Conservation (phyloP, 2,113 vertebrate species). For the Gopherus evgoodei region DNA sequence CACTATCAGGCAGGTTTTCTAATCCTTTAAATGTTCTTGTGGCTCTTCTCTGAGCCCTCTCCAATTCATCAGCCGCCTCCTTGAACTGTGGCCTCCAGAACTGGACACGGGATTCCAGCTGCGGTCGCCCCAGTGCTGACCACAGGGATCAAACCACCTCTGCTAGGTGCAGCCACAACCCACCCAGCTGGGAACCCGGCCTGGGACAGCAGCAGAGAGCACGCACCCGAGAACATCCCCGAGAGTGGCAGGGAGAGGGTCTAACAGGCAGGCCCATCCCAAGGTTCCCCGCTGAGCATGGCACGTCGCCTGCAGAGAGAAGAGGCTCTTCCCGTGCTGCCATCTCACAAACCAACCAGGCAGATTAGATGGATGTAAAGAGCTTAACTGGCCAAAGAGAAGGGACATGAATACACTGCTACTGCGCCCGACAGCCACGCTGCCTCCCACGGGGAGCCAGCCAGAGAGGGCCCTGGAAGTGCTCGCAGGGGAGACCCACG, state of each 20-base stretch:
- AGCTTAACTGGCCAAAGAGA: no score
- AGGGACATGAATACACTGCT: no score
- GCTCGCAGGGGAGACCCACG: neutral
- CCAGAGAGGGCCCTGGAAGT: no score
- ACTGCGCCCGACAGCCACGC: no score
- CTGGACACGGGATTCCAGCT: no score
- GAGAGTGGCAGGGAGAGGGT: neutral
- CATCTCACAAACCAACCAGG: neutral
- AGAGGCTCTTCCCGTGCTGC: neutral
- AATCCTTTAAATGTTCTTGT: neutral
- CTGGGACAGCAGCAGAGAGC: neutral
- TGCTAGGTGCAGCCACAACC: no score
- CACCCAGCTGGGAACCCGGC: neutral
- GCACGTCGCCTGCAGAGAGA: no score
- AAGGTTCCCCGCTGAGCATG: no score
- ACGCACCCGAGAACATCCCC: neutral
- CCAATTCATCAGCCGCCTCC: neutral
- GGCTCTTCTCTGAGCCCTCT: neutral
- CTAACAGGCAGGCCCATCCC: neutral
- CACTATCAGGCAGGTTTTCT: neutral
- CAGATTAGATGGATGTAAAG: no score
- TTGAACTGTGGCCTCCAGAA: no score
- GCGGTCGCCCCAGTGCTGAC: no score
- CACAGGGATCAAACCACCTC: neutral
- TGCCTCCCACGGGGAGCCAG: neutral